Evolutionary conservation across 2,888 invertebrate species (phyloP).

Genomic region (Macrostomum cliftonense): DNA sequence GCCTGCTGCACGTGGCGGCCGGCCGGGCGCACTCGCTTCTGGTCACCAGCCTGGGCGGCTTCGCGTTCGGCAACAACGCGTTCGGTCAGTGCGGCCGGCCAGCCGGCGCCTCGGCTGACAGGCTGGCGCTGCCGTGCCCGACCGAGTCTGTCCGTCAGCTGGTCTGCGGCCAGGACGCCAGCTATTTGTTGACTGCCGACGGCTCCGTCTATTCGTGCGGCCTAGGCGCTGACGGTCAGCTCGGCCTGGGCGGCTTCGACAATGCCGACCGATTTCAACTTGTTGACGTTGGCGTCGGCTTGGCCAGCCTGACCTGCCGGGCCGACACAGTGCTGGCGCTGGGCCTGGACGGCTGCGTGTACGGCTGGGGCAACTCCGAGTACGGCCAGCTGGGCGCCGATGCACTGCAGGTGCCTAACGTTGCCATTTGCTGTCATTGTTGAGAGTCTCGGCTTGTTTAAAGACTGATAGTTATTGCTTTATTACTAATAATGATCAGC

Average conservation of each 20-base stretch:
- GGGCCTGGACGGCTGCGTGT: constrained; percentile 67
- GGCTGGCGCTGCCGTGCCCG: not conserved
- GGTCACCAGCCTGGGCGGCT: constrained; percentile 59
- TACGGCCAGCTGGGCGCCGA: constrained; percentile 57
- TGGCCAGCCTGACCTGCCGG: constrained; percentile 47
- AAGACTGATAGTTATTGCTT: too few species aligned
- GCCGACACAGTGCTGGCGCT: constrained; percentile 74
- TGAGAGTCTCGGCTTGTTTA: too few species aligned
- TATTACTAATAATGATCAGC: too few species aligned
- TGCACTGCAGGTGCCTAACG: constrained; percentile 6
- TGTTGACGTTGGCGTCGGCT: constrained; percentile 55
- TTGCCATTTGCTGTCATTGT: not conserved
- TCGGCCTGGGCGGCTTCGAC: constrained; percentile 39
- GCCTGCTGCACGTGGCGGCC: constrained; percentile 1
- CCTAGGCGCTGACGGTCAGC: constrained; percentile 85
- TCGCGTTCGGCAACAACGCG: constrained; percentile 68
- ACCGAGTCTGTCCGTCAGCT: constrained; percentile 38
- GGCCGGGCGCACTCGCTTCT: constrained; percentile 70
- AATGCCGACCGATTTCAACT: constrained; percentile 35
- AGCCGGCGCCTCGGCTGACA: constrained; percentile 37
- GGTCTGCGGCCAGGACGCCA: constrained; percentile 77
- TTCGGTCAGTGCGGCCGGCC: constrained; percentile 79
- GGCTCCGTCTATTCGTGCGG: constrained; percentile 73
- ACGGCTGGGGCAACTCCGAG: constrained; percentile 92
- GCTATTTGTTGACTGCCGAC: constrained; percentile 55